Base-by-base conservation (phyloP, 2,888 invertebrate species). In the Pterobdella sp. region DNA sequence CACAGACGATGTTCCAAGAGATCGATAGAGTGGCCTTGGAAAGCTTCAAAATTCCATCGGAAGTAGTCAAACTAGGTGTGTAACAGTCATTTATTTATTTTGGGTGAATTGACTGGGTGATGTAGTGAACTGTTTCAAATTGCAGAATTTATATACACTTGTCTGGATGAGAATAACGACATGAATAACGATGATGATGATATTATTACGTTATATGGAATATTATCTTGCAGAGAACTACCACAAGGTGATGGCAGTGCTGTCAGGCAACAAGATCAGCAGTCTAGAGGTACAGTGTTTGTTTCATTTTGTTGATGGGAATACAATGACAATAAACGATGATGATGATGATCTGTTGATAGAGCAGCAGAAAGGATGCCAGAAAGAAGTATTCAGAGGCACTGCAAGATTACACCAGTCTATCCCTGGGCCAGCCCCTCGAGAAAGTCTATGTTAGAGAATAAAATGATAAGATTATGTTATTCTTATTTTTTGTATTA, bases 341-440 rank as follows among this genome's bases (percentile, higher is more conserved):
- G 31, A n/a, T 65, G 31, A 65, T 31, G 4, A 65, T 31, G 4
- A 7, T 31, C 10, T 10, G 4, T 31, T 7, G n/a, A 65, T 96
- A 97, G 81, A 85, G 87, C 64, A 88, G 92, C 81, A 88, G 93
- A 75, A 93, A 93, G 83, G 94, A 95, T 82, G 91, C 92, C 0
- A 94, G 93, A 84, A 87, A 89, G 79, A 89, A 90, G 77, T 96
- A 97, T 86, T 89, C 89, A 79, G 95, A 95, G 75, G 91, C 94
- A 71, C 87, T 95, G 74, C 89, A 90, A 79, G 89, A 89, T 7
- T 98, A 98, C 86, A 97, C 97, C 66, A 92, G 90, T 75, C 89
- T 91, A 80, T 93, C 94, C 85, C 94, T 98, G 86, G 96, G 97
- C 36, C 87, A 94, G 75, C 94, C 94, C 0, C 84, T 94, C 73